Conservation (phyloP, 2,797 vertebrate species). For the Pseudochaenichthys georgianus region DNA sequence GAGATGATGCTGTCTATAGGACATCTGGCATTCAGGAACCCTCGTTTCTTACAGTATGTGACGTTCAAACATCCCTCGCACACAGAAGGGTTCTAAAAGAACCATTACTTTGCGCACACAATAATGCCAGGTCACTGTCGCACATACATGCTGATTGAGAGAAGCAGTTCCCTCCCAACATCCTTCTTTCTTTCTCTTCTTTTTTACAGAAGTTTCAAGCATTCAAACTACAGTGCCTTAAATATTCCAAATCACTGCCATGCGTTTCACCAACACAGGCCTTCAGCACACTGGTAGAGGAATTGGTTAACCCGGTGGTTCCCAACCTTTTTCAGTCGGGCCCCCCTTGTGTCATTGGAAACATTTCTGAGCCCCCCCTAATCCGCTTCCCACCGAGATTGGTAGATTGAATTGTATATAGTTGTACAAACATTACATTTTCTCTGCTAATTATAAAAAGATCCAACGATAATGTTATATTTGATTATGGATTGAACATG, state of each 20-base stretch:
- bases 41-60: constrained; percentile 3
- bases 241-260: constrained; percentile 19
- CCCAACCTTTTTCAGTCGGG: too few species aligned
- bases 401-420: too few species aligned
- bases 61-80: background rate
- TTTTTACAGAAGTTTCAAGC: background rate
- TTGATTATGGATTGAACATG: too few species aligned
- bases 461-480: too few species aligned
- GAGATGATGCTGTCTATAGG: constrained; percentile 16
- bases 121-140: constrained; percentile 14
- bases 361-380: too few species aligned
- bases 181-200: background rate
- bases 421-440: too few species aligned
- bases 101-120: constrained; percentile 37
- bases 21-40: constrained; percentile 28
- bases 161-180: background rate
- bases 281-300: background rate
- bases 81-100: constrained; percentile 1
- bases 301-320: background rate
- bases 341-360: too few species aligned
- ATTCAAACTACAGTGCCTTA: constrained; percentile 59
- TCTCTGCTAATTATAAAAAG: too few species aligned
- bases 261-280: background rate
- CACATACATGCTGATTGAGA: constrained; percentile 10
- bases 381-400: too few species aligned